These are phyloP conservation scores for Lophura nycthemera DNA, from an alignment of 2,113 vertebrate species.

Conservation along the genomic window DNA sequence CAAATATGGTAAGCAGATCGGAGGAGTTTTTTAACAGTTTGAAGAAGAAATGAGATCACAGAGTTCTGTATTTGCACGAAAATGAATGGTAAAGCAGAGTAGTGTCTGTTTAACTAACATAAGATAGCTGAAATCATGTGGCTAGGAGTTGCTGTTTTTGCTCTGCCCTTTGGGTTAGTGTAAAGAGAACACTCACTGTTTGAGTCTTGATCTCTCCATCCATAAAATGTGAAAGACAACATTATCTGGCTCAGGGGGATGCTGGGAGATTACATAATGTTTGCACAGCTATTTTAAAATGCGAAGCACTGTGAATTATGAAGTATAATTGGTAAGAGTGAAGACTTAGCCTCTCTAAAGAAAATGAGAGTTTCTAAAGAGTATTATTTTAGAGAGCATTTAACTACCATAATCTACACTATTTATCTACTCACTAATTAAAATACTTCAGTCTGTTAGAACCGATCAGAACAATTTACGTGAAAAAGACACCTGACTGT, in stretches of 20 bases:
- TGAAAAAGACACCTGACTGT: conserved; percentile 39
- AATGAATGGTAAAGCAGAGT: neutral
- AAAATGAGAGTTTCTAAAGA: conserved; percentile 47
- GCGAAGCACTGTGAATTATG: conserved; percentile 37
- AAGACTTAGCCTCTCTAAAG: conserved; percentile 17
- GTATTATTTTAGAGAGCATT: neutral
- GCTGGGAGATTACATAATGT: conserved; percentile 39
- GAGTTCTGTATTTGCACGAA: neutral
- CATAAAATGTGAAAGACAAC: conserved; percentile 32
- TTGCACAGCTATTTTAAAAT: conserved; percentile 58
- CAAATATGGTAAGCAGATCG: neutral
- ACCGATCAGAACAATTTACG: conserved; percentile 36
- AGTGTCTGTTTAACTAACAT: neutral
- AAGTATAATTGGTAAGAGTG: conserved; percentile 36
- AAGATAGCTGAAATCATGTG: neutral
- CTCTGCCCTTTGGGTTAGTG: neutral
- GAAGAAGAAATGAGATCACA: neutral
- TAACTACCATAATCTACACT: conserved; percentile 44
- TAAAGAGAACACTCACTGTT: neutral
- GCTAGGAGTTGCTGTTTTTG: neutral
- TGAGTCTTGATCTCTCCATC: conserved; percentile 18
- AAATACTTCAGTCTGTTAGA: conserved; percentile 40
- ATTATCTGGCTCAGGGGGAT: conserved; percentile 18
- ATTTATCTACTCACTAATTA: conserved; percentile 65
- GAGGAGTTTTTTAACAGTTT: neutral